These are phyloP conservation scores for Masnerella sp. DNA, from an alignment of 2,888 invertebrate species.

Conservation along the genomic window DNA sequence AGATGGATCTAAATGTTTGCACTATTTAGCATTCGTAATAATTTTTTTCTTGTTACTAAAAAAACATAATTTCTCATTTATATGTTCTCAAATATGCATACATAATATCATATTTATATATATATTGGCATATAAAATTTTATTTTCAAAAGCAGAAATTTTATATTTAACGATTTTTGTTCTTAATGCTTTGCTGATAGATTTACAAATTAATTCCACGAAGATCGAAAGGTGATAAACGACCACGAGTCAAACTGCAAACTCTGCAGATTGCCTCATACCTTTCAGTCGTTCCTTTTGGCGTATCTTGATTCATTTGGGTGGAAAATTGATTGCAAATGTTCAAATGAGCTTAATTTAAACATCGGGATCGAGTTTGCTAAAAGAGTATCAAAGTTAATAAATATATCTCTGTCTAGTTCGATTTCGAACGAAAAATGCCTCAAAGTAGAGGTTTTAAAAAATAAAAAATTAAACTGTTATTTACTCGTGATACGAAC, in stretches of 20 bases:
- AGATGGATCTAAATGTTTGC: no score
- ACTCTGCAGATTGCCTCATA: conserved; percentile 10
- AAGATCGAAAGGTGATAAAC: conserved; percentile 39
- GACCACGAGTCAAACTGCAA: conserved; percentile 41
- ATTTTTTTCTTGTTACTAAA: no score
- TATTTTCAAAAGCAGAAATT: no score
- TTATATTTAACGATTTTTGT: background rate
- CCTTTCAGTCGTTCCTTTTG: conserved; percentile 19
- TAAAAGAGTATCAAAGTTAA: background rate
- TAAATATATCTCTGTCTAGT: no score
- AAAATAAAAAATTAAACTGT: no score
- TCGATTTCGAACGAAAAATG: no score
- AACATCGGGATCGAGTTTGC: background rate
- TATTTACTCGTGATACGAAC: no score
- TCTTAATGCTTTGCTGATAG: conserved; percentile 7
- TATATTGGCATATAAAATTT: background rate
- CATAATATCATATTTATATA: no score
- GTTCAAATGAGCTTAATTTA: conserved; percentile 17
- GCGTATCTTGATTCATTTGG: conserved; percentile 7
- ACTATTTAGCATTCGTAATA: no score
- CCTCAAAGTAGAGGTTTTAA: no score
- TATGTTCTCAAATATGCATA: no score
- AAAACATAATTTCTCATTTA: background rate
- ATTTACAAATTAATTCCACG: conserved; percentile 27
- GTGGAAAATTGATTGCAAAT: conserved; percentile 22